A percentile compares a stretch with the other conserved stretches of the same genome.
Evolutionary conservation across 2,113 vertebrate species (phyloP).

Genomic region (Artemisiospiza belli): DNA sequence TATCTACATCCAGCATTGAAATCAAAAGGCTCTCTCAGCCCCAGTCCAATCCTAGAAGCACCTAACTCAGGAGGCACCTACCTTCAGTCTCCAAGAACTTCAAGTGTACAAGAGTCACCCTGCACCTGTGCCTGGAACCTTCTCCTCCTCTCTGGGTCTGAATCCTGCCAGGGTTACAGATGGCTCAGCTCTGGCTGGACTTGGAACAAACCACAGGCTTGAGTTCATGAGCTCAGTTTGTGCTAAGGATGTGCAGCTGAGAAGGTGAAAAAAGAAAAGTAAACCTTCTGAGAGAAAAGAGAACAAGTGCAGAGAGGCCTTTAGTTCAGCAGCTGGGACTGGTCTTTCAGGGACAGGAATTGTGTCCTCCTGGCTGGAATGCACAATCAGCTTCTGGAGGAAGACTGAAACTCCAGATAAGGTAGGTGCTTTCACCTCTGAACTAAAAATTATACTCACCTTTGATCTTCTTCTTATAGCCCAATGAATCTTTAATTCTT

Average conservation of each 20-base stretch:
- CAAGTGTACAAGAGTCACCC: background rate
- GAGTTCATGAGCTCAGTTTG: background rate
- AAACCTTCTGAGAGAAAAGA: background rate
- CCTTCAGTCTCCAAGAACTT: background rate
- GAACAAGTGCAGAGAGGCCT: background rate
- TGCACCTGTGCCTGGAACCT: background rate
- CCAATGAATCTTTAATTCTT: slow-evolving; percentile 25
- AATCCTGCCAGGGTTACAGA: background rate
- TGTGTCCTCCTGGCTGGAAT: background rate
- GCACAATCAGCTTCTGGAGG: background rate
- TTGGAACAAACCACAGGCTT: background rate
- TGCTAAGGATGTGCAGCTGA: background rate
- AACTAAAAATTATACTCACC: background rate
- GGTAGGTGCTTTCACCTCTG: background rate
- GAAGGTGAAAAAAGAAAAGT: background rate
- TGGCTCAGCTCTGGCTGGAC: background rate
- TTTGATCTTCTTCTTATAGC: background rate
- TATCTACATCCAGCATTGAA: background rate
- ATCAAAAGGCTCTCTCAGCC: background rate
- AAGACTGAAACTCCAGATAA: background rate
- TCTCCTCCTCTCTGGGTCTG: background rate
- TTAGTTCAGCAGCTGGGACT: background rate
- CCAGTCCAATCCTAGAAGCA: background rate
- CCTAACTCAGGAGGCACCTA: background rate
- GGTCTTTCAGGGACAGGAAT: background rate